These are phyloP conservation scores for Fistularia commersonii DNA, from an alignment of 2,797 vertebrate genomes.

Conservation along the genomic window DNA sequence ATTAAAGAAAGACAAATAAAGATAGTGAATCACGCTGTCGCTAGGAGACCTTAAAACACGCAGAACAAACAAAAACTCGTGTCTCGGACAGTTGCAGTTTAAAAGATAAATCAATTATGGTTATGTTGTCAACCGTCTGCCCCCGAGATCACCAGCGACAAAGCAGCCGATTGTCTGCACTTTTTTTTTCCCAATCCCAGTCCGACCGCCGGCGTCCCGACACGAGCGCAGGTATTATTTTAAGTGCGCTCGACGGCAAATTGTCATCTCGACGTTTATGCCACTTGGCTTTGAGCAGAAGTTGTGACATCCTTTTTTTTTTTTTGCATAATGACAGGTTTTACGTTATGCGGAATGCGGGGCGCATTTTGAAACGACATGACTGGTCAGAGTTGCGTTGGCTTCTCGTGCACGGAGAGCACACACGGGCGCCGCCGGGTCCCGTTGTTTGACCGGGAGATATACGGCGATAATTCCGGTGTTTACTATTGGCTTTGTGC, in stretches of 20 bases:
- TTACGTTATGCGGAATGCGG: neutral
- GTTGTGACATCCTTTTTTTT: conserved; percentile 13
- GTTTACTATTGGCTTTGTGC: conserved; percentile 46
- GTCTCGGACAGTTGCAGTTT: no score
- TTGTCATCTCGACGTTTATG: no score
- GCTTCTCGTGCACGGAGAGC: neutral
- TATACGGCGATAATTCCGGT: conserved; percentile 48
- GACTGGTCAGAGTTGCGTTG: neutral
- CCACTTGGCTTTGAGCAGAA: no score
- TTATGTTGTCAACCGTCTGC: no score
- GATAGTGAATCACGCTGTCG: no score
- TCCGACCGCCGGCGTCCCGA: neutral
- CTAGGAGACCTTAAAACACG: no score
- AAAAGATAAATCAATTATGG: no score
- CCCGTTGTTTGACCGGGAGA: conserved; percentile 36
- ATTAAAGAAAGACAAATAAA: no score
- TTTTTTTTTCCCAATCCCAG: neutral
- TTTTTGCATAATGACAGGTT: neutral
- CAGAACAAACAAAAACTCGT: no score
- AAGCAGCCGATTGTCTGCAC: no score
- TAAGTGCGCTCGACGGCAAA: no score
- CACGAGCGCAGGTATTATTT: neutral
- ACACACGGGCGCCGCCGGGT: conserved; percentile 22
- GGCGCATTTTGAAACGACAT: neutral
- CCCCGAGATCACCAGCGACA: no score